Base-by-base conservation (phyloP, 1,140 invertebrate species). In the Cephus cinctus region DNA sequence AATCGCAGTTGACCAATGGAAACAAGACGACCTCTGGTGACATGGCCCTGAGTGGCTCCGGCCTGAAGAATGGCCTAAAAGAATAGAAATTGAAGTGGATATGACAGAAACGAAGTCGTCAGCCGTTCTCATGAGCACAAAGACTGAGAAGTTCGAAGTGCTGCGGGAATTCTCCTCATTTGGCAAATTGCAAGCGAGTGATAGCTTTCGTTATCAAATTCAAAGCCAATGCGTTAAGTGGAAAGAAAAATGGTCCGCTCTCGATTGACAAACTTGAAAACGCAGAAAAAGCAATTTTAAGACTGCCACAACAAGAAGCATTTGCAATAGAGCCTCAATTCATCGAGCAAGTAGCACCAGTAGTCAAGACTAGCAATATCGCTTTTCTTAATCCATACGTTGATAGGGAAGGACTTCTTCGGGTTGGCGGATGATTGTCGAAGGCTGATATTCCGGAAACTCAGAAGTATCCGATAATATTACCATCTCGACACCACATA, bases 401-500 rank as follows among this genome's bases (percentile, higher is more conserved):
- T 5, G 69, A 75, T 38, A 11, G 55, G 3, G 44, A 54, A 15
- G 59, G 61, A 19, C 5, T 77, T 2, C 34, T 78, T 9, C 53
- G 66, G 41, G 70, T 75, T 21, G 73, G 69, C n/a, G 72, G 75
- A 5, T 38, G 73, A 8, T 43, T 77, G 5, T 9, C 46, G 16
- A 45, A 65, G 16, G 51, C 73, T 2, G 16, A 56, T n/a, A 38
- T 74, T 1, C 41, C 42, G 5, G 54, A 56, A 32, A 54, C 66
- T 20, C 49, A 54, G 14, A 68, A 71, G 48, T 69, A 75, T 57
- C 75, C 73, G 1, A 62, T 71, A 12, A 42, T 78, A 15, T 41
- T 68, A 22, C 59, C 66, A 23, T 18, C 50, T 14, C 60, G 57
- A 12, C 54, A 65, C 51, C 41, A 41, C 12, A 34, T 74, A 8